phyloP scores from a whole-genome alignment of 2,888 invertebrate genomes.

The Pyrocoelia pectoralis region DNA sequence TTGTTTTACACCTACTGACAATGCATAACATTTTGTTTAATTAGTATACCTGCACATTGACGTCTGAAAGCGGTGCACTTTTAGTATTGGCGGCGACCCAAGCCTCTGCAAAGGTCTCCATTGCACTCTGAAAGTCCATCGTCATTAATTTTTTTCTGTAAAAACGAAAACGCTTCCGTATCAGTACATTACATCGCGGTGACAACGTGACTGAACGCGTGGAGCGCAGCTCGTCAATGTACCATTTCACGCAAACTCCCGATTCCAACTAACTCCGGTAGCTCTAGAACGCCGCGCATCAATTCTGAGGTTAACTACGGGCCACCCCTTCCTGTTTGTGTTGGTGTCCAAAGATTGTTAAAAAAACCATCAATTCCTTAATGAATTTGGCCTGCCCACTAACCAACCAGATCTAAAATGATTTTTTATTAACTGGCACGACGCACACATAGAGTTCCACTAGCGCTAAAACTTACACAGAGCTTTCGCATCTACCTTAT shows the following conservation, averaged over 20 bases:
- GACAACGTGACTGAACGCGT: conserved; percentile 54
- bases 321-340: conserved; percentile 56
- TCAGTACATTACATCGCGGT: conserved; percentile 29
- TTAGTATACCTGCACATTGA: conserved; percentile 72
- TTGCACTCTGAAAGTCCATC: conserved; percentile 98
- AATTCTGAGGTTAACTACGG: conserved; percentile 48
- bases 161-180: conserved; percentile 25
- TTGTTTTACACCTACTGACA: too few relatives aligned
- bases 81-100: conserved; percentile 94
- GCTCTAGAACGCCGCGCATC: conserved; percentile 35
- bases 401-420: conserved; percentile 54
- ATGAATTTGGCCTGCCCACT: conserved; percentile 56
- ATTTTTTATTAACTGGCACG: conserved; percentile 42
- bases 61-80: conserved; percentile 64
- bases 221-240: conserved; percentile 43
- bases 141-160: conserved; percentile 44
- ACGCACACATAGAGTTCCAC: not conserved
- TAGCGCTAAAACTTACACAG: not conserved
- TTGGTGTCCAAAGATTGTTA: conserved; percentile 53
- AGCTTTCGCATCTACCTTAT: not conserved
- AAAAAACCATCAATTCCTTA: conserved; percentile 56
- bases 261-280: conserved; percentile 48
- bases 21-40: conserved; percentile 1
- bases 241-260: conserved; percentile 45
- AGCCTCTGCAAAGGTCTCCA: conserved; percentile 98